Evolutionary conservation across 2,888 invertebrate species (phyloP), one percentile per base, ranked within the genome.

Genomic region (Fragum fragum): DNA sequence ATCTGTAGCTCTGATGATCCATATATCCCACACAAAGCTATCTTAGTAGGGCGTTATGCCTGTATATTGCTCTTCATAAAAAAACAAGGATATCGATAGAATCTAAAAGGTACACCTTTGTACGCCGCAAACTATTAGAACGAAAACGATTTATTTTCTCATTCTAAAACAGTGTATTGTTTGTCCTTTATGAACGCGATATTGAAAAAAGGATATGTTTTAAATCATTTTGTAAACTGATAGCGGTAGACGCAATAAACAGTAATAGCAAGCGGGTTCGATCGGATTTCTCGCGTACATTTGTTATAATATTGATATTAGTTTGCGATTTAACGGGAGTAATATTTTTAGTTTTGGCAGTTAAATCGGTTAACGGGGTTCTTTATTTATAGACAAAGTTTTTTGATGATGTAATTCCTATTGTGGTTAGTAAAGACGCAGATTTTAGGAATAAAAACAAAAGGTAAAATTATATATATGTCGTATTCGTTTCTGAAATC

Each of bases 171-270:
- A 47, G 47, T 47, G 5, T 14, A 47, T 47, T 47, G 47, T 47
- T 47, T 47, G n/a, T 47, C 47, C 18, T n/a, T 47, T 47, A 47
- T 47, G 47, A 9, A 18, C 47, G n/a, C 47, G 47, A 47, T 47
- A 47, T 47, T 47, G 47, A 47, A 47, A 47, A 47, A 47, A 47
- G 47, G 47, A 47, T 47, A 47, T 47, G 47, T 47, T 47, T 47
- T 47, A 47, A 47, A 47, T 47, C 47, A 47, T n/a, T 47, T 47
- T 47, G 47, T 9, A 47, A 47, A 47, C 16, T 47, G 47, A 47
- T 47, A 47, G 5, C n/a, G 14, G 47, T 36, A 47, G n/a, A 47
- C 47, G 47, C n/a, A 47, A 47, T 47, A 47, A 9, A 47, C 3
- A 5, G 47, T 47, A 9, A 47, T 47, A 47, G 14, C 47, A 47